Percentiles rank a stretch among this genome's conserved stretches.
These are phyloP conservation scores for Equus przewalskii DNA, from an alignment of 2,113 vertebrate genomes.

Conservation along the genomic window DNA sequence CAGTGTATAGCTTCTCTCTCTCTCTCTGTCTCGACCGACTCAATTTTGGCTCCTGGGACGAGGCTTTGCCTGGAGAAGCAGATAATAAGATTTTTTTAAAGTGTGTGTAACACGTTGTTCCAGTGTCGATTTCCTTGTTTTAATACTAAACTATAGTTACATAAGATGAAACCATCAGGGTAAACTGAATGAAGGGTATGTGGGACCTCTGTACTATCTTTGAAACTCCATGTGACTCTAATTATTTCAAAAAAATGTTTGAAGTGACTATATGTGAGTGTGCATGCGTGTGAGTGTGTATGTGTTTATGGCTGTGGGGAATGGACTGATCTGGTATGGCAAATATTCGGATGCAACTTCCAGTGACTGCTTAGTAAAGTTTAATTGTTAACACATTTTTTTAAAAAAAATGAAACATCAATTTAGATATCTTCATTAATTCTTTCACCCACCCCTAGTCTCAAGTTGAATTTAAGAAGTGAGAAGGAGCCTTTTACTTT, in stretches of 20 bases:
- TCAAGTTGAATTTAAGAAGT: background rate
- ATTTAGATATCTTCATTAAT: background rate
- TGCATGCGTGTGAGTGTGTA: background rate
- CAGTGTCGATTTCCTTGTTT: background rate
- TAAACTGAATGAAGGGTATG: background rate
- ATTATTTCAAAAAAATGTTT: background rate
- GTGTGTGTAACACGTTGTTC: background rate
- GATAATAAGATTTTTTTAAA: background rate
- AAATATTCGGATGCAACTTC: background rate
- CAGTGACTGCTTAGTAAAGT: background rate
- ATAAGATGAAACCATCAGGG: background rate
- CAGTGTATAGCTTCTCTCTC: rapidly evolving
- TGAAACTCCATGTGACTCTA: background rate
- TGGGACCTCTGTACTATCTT: background rate
- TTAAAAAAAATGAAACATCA: background rate
- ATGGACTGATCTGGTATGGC: background rate
- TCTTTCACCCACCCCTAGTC: background rate
- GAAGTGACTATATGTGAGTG: background rate
- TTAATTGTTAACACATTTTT: background rate
- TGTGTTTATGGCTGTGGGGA: background rate
- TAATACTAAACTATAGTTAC: background rate
- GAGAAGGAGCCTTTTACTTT: background rate
- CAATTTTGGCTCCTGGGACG: background rate
- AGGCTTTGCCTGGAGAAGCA: background rate
- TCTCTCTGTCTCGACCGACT: background rate